phyloP scores from a whole-genome alignment of 2,888 invertebrate species.

The Tenthredo amoena region DNA sequence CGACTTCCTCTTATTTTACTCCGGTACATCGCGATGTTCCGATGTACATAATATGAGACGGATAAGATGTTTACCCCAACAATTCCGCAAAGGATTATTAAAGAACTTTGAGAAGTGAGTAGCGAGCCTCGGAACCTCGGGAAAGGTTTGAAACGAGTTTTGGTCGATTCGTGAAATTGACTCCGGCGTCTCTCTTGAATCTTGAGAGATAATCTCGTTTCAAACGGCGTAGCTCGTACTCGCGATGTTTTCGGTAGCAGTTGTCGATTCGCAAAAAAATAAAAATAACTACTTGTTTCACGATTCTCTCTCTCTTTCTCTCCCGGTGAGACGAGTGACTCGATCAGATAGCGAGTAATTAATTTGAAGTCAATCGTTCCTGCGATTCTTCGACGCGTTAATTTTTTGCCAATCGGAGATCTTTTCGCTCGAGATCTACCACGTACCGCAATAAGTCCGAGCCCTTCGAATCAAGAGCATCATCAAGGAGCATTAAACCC shows the following conservation, averaged over 20 bases:
- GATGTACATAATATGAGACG: not conserved
- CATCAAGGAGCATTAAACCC: slow-evolving; percentile 34
- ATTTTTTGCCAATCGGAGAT: not conserved
- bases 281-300: not conserved
- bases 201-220: not conserved
- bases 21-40: not conserved
- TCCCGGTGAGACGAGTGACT: not conserved
- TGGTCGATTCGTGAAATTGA: not conserved
- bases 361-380: slow-evolving; percentile 39
- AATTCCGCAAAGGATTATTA: slow-evolving; percentile 2
- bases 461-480: slow-evolving; percentile 15
- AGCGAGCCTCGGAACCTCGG: not conserved
- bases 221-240: not conserved
- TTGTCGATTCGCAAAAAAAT: not conserved
- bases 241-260: not conserved
- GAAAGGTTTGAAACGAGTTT: slow-evolving; percentile 15
- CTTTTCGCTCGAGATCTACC: not conserved
- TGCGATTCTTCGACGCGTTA: slow-evolving; percentile 13
- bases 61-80: not conserved
- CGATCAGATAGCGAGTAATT: not conserved
- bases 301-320: not conserved
- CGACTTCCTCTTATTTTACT: not conserved
- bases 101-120: slow-evolving; percentile 3
- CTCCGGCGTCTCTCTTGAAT: not conserved
- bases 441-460: slow-evolving; percentile 9